Base-by-base conservation (phyloP, 2,888 invertebrate genomes). In the Hanleya hanleyi region DNA sequence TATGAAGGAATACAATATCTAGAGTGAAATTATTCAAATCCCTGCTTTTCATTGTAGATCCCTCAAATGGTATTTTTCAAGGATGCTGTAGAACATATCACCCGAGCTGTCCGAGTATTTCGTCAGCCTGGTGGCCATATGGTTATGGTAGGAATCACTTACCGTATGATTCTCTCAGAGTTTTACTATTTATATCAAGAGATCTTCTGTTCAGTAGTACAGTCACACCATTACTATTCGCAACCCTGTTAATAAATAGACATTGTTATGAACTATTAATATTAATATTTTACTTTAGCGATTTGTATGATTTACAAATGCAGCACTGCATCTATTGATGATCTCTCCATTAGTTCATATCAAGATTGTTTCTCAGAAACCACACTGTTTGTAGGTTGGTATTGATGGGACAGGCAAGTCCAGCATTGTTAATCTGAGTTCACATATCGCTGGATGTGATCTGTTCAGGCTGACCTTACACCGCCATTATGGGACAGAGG, bases 111-210 rank as follows among this genome's bases (percentile, higher is more conserved):
- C 2, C 77, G 90, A 33, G 89, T 90, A 12, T 87, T 90, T 76
- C 78, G 90, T 70, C 90, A 90, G 76, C 89, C 90, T 9, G 87
- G 88, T 18, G 90, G 90, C 15, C 90, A 90, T 73, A 86, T 90
- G 81, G 75, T 90, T 47, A 73, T 90, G 83, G 90, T 90, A 70
- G 79, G 87, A 70, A 29, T 4, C 5, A 7, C n/a, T n/a, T n/a
- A n/a, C n/a, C n/a, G n/a, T n/a, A n/a, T n/a, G n/a, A n/a, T n/a
- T n/a, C n/a, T n/a, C n/a, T n/a, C n/a, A n/a, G n/a, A n/a, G n/a
- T n/a, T n/a, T n/a, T n/a, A n/a, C n/a, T n/a, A n/a, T n/a, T n/a
- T n/a, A n/a, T n/a, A n/a, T n/a, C n/a, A n/a, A n/a, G n/a, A n/a
- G n/a, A n/a, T n/a, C n/a, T n/a, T n/a, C n/a, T n/a, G n/a, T n/a